Conservation (phyloP, 2,797 vertebrate species). For the Glossophaga mutica region DNA sequence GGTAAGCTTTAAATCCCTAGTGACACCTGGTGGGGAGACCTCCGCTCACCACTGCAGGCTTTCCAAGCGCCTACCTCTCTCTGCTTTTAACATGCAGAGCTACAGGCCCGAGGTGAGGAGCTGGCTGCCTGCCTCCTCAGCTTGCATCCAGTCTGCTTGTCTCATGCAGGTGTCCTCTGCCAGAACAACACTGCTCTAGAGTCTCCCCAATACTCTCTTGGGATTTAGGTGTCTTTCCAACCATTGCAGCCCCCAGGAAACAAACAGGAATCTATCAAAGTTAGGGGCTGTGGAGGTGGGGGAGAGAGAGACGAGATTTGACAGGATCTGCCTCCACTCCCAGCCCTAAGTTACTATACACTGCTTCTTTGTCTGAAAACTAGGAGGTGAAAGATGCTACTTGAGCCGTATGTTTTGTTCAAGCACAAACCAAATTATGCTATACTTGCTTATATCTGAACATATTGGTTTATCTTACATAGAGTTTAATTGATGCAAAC, state of each 20-base stretch:
- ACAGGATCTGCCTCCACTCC: background rate
- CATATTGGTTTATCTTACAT: constrained; percentile 76
- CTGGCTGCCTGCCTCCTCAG: background rate
- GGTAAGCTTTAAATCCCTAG: constrained; percentile 35
- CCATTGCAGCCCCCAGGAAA: background rate
- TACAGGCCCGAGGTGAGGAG: background rate
- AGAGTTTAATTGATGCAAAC: constrained; percentile 77
- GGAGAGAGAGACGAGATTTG: background rate
- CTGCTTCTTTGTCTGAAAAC: constrained; percentile 73
- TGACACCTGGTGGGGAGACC: constrained; percentile 62
- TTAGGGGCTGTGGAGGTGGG: background rate
- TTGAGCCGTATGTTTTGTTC: constrained; percentile 68
- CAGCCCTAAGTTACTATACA: constrained; percentile 50
- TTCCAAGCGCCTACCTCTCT: background rate
- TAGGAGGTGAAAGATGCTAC: constrained; percentile 71
- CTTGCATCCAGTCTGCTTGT: background rate
- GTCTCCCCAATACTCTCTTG: background rate
- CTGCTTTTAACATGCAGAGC: background rate
- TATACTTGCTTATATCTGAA: constrained; percentile 74
- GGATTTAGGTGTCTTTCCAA: background rate
- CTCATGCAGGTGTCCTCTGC: background rate
- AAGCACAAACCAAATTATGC: constrained; percentile 73
- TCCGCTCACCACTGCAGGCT: background rate
- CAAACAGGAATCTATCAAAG: background rate
- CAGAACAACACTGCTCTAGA: background rate